Base-by-base conservation (phyloP, 2,797 vertebrate species). In the Sebastes vulpes region DNA sequence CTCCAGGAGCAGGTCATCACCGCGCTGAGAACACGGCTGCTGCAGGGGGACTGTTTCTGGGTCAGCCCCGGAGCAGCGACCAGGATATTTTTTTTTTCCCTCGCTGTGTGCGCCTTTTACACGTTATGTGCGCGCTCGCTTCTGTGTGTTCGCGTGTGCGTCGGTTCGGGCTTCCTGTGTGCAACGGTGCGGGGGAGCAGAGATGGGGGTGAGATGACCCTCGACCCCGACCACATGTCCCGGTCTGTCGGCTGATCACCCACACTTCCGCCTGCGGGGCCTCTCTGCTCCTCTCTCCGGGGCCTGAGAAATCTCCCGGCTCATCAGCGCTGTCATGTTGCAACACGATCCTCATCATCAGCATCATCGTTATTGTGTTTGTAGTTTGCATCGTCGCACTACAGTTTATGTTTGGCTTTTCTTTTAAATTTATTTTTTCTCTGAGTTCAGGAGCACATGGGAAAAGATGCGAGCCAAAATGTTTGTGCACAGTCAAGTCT, bases 191-290 rank as follows among this genome's bases (percentile, higher is more conserved):
- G 88, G 90, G 90, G 92, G 91, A 90, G 84, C 81, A 75, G 71
- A 78, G 77, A 81, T 77, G 88, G 87, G 86, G 92, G 88, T 91
- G 86, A 90, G 75, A 67, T 91, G 94, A 95, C 90, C 92, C 68
- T 75, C 32, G 80, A 95, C 92, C 92, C 81, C 54, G 75, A 88
- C 87, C 94, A 95, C 93, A 95, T 95, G 95, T 95, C 92, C 86
- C 38, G 77, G 79, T 92, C 89, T 81, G 78, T 60, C 42, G 72
- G 92, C 71, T 78, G 88, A 91, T 94, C 93, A 86, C 85, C 88
- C 85, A 86, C 92, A 94, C 90, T 93, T 94, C 92, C 88, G 77
- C 86, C 78, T 60, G 65, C 29, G 3, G 79, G 81, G 84, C 78
- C 83, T 88, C 86, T 58, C n/a, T 74, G 77, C 70, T 88, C 80